These are phyloP conservation scores for Guaruba guarouba DNA, from an alignment of 2,113 vertebrate genomes.

Conservation along the genomic window DNA sequence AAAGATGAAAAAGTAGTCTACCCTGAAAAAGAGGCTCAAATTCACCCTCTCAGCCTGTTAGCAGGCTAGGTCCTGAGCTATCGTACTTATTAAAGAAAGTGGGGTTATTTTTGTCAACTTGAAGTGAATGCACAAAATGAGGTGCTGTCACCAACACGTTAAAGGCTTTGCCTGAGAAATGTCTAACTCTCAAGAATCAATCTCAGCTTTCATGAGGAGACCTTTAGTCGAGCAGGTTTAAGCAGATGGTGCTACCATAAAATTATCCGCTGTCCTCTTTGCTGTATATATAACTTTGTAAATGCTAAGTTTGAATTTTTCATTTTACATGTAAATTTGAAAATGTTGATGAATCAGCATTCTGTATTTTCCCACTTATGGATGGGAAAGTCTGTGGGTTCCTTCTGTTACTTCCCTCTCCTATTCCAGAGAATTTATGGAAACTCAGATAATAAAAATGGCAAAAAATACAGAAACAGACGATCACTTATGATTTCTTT, in stretches of 20 bases:
- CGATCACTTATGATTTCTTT: neutral
- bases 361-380: neutral
- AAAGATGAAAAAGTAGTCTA: neutral
- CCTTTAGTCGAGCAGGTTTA: neutral
- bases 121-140: neutral
- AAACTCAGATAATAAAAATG: neutral
- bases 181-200: neutral
- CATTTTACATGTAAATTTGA: neutral
- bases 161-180: neutral
- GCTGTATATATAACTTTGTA: neutral
- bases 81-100: neutral
- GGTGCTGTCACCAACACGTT: neutral
- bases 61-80: neutral
- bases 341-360: neutral
- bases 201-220: neutral
- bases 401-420: neutral
- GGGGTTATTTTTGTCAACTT: neutral
- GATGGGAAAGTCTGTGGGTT: fast-evolving
- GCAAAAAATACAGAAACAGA: neutral
- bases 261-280: neutral
- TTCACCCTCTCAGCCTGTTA: neutral
- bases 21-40: neutral
- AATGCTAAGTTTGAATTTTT: neutral
- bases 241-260: neutral
- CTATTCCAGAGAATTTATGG: neutral